phyloP scores from a whole-genome alignment of 1,140 invertebrate genomes.

The Mya arenaria region DNA sequence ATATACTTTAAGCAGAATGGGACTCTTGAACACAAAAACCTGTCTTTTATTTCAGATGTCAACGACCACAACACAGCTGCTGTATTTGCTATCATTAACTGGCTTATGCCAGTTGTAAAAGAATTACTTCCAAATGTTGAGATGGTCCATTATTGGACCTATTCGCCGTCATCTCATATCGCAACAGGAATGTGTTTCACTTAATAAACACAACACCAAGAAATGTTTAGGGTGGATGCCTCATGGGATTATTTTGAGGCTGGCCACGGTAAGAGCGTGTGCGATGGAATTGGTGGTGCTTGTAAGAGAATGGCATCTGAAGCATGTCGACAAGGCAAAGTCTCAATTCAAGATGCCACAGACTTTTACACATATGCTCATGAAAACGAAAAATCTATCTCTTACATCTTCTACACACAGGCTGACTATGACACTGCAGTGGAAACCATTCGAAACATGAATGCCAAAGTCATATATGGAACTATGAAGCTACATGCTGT shows the following conservation, averaged over 20 bases:
- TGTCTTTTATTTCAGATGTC: constrained; percentile 39
- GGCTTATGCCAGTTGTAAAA: constrained; percentile 15
- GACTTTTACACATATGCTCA: no score
- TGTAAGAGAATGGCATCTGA: constrained; percentile 44
- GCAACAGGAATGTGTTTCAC: neutral
- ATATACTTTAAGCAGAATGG: no score
- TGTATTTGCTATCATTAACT: constrained; percentile 17
- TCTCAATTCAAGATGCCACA: no score
- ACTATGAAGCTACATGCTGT: no score
- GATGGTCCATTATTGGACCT: constrained; percentile 49
- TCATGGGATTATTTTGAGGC: constrained; percentile 57
- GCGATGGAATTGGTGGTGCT: constrained; percentile 50
- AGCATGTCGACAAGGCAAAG: no score
- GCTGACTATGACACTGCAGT: no score
- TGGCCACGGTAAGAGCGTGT: constrained; percentile 45
- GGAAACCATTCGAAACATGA: no score
- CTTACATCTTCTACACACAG: no score
- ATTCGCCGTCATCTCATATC: constrained; percentile 34
- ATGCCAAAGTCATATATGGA: no score
- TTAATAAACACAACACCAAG: neutral
- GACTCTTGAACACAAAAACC: constrained; percentile 28
- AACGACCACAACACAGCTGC: constrained; percentile 23
- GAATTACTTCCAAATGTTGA: neutral
- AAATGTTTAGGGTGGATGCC: neutral
- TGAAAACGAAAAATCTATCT: no score